A percentile compares a stretch with the other conserved stretches of the same genome.
phyloP scores from a whole-genome alignment of 2,888 invertebrate species.

The Linnaemya vulpina region DNA sequence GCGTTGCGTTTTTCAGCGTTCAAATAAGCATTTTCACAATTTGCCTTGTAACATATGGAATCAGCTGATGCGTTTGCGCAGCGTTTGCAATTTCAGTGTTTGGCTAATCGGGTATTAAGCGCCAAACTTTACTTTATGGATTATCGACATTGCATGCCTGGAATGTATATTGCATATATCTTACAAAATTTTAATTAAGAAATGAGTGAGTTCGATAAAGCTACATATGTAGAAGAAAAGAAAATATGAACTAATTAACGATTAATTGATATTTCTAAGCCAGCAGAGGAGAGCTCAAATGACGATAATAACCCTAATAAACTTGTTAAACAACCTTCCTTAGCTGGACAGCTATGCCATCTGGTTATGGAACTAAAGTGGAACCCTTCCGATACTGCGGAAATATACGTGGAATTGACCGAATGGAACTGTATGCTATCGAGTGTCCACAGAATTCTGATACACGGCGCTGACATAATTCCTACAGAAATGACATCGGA shows the following conservation, averaged over 20 bases:
- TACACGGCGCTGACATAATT: neutral
- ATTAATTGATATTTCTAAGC: conserved; percentile 19
- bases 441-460: conserved; percentile 14
- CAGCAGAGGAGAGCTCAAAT: conserved; percentile 1
- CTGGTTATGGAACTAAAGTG: neutral
- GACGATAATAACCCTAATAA: conserved; percentile 26
- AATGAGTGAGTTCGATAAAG: conserved; percentile 33
- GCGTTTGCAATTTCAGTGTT: no score
- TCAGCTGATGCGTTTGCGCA: no score
- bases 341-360: neutral
- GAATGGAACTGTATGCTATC: neutral
- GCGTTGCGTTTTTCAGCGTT: no score
- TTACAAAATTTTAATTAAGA: conserved; percentile 2
- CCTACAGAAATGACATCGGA: neutral
- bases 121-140: no score
- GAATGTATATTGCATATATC: conserved; percentile 9
- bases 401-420: neutral
- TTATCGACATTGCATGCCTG: neutral
- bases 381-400: neutral
- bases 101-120: no score
- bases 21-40: no score
- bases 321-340: conserved; percentile 17
- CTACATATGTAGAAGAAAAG: conserved; percentile 42
- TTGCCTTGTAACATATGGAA: no score
- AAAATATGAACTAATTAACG: conserved; percentile 28